Base-by-base conservation (phyloP, 2,888 invertebrate genomes). In the Caenorhabditis plicata region DNA sequence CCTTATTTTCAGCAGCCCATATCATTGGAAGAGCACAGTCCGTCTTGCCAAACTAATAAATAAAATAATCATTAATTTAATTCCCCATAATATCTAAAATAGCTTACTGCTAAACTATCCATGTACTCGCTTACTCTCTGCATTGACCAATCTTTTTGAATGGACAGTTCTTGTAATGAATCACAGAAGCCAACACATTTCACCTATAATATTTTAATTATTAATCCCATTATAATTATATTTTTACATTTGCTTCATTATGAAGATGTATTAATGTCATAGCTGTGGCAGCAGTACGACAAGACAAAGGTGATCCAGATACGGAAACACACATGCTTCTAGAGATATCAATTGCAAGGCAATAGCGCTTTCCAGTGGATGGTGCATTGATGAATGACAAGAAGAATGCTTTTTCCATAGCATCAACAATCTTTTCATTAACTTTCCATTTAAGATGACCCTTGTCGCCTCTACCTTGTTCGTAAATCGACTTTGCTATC, bases 1-100 rank as follows among this genome's bases (percentile, higher is more conserved):
- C 85, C 39, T 87, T 86, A 48, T 85, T 84, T 41, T 85, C 82
- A 23, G 78, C 71, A 0, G 90, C 89, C 88, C 88, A 89, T 19
- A 84, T 83, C 57, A 88, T 85, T 0, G 88, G 87, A 29, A 86
- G 77, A 15, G 79, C 69, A 48, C 81, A 77, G 62, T 82, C 77
- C 4, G 81, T 81, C 5, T 32, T 4, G 7, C 74, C 75, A 42
- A 78, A 66, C 51, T 62, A 47, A 44, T 58, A 47, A 20, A 29
- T 15, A 32, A n/a, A n/a, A n/a, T n/a, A 22, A 32, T 8, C 15
- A 39, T 22, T 7, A 41, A 3, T 19, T 32, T 22, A 19, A 19
- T 36, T 35, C 22, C 13, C 9, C 32, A 22, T 5, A 11, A 19
- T 29, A n/a, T n/a, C n/a, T n/a, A n/a, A 15, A 51, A 36, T 36